Conservation (phyloP, 2,113 vertebrate species). For the Oncorhynchus gorbuscha region DNA sequence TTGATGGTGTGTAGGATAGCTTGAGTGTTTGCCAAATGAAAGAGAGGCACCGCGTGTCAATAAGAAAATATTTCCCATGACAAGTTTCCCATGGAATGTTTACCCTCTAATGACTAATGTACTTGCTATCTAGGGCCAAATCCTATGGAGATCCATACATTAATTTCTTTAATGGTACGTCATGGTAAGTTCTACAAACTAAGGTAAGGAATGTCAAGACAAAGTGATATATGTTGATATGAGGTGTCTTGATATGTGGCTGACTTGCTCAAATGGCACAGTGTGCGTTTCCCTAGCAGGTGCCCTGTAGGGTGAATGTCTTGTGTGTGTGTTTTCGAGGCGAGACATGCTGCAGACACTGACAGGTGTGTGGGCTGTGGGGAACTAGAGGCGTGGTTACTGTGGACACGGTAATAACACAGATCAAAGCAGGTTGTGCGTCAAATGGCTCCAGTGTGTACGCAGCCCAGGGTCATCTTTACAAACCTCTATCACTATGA, state of each 20-base stretch:
- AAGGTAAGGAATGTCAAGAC: too few relatives aligned
- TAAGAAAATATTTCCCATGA: too few relatives aligned
- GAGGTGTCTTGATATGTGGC: too few relatives aligned
- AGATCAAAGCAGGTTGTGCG: constrained; percentile 59
- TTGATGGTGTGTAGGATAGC: too few relatives aligned
- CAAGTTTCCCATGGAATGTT: too few relatives aligned
- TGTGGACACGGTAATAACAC: constrained; percentile 50
- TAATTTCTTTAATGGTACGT: too few relatives aligned
- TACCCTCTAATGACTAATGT: too few relatives aligned
- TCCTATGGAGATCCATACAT: too few relatives aligned
- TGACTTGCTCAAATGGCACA: too few relatives aligned
- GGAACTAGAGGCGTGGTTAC: constrained; percentile 49
- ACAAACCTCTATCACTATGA: constrained; percentile 25
- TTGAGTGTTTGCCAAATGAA: neutral
- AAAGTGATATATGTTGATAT: too few relatives aligned
- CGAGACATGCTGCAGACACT: constrained; percentile 46
- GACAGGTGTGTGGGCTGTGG: constrained; percentile 62
- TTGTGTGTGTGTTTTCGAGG: constrained; percentile 32
- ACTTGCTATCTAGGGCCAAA: too few relatives aligned
- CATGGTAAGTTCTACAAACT: too few relatives aligned
- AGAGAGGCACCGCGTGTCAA: neutral
- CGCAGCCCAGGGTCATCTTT: constrained; percentile 31
- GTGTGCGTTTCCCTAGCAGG: neutral
- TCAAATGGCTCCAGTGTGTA: constrained; percentile 54
- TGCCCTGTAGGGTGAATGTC: neutral